Base-by-base conservation (phyloP, 2,797 vertebrate genomes). In the Peromyscus aztecus region DNA sequence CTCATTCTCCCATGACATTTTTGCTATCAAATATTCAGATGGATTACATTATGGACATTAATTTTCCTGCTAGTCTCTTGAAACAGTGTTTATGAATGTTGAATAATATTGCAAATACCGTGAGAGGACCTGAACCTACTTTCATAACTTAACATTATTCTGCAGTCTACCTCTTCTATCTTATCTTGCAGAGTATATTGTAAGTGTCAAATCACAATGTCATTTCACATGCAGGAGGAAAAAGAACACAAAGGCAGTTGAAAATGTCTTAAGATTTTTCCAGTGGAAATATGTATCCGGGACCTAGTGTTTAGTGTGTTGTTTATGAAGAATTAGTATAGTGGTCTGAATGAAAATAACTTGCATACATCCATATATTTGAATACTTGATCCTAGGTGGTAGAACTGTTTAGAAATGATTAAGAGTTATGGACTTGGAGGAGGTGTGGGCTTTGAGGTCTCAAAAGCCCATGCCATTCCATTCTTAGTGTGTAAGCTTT, bases 1-100 rank as follows among this genome's bases (percentile, higher is more conserved):
- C 90, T 89, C 67, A 78, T 46, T 96, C 6, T 92, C 69, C 61
- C 21, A 34, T 97, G 96, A 95, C 94, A 97, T 83, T 95, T 96
- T 96, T 71, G 55, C 78, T 94, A 89, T 94, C 73, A 96, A 97
- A 95, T 81, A 83, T 94, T 96, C 89, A 94, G 49, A 43, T 82
- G 52, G 67, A 86, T 80, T 89, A 27, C 23, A 94, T 89, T 91
- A 93, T 95, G 46, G 23, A 86, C 71, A 89, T 96, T 94, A 95
- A 96, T 96, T 95, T 88, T n/a, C 40, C 78, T 94, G 89, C 7
- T 90, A 93, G 3, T 96, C 77, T 95, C 75, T 89, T 69, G 83
- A 76, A 94, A 37, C 6, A 69, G 55, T 85, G 23, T 6, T 96
- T 63, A 90, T 59, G 76, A 95, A 90, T 96, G 31, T 76, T 37